Evolutionary conservation across 2,888 invertebrate species (phyloP), one percentile per base, ranked within the genome.

Genomic region (Emesis furor): DNA sequence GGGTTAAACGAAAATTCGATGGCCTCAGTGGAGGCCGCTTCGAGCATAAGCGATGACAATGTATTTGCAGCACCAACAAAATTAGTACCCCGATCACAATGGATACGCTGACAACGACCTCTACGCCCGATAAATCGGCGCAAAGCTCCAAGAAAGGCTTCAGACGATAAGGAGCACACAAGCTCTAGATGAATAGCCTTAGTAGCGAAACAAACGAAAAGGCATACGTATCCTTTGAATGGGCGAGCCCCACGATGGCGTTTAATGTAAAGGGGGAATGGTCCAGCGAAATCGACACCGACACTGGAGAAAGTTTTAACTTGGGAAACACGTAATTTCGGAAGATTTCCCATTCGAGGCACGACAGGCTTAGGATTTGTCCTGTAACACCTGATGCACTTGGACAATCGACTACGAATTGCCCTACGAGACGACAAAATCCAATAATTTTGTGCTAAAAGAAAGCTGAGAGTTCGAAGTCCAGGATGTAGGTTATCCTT

Each of bases 1-100:
- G 73, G 51, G 8, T 55, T 55, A 51, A 73, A 73, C 1, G 17
- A 42, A 32, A 73, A 73, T 32, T 73, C 51, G 12, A 73, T 51
- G 12, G 24, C 30, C 17, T 51, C 55, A 3, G 73, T 10, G 14
- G 30, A 24, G 14, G 73, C 24, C 10, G 35, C 55, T 6, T 51
- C n/a, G 12, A 14, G 46, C 73, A 73, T 32, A 17, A 55, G 32
- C 17, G 73, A 8, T 2, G 30, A 73, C 73, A 73, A 8, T 14
- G n/a, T 8, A 3, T 73, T 73, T 2, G 17, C 8, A 12, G 73
- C 73, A 73, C 73, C 73, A 12, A 73, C 51, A 46, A 32, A 73
- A 51, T 51, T 51, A 51, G 51, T 51, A 14, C 51, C 51, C 51
- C n/a, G 51, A n/a, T 51, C n/a, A 14, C 14, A n/a, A 3, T n/a